These are phyloP conservation scores for Corythucha ciliata DNA, from an alignment of 2,888 invertebrate species.

Conservation along the genomic window DNA sequence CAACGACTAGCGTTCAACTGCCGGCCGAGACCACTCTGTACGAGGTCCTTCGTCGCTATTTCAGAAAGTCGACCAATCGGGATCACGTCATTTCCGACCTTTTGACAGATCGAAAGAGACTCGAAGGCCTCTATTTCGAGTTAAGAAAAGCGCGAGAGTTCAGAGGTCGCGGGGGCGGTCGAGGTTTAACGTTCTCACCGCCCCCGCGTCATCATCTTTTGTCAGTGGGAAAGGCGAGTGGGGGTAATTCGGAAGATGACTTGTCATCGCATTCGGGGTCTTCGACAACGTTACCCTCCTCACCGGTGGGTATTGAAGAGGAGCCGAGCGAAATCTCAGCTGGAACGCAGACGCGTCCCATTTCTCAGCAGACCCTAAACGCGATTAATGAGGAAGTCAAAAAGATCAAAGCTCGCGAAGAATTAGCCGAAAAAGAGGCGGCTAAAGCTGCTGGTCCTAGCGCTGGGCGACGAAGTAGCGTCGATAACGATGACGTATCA, in stretches of 20 bases:
- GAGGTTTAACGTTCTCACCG: background rate
- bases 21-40: constrained; percentile 51
- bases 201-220: constrained; percentile 9
- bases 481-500: constrained; percentile 74
- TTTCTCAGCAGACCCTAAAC: constrained; percentile 49
- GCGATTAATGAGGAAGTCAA: constrained; percentile 45
- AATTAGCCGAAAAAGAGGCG: constrained; percentile 43
- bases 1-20: constrained; percentile 35
- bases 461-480: constrained; percentile 50
- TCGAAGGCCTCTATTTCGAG: constrained; percentile 65
- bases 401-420: constrained; percentile 44
- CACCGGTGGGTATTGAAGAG: constrained; percentile 56
- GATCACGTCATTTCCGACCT: constrained; percentile 63
- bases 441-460: constrained; percentile 5
- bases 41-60: constrained; percentile 59
- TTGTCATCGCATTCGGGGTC: constrained; percentile 35
- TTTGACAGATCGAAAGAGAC: constrained; percentile 59
- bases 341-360: constrained; percentile 54
- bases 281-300: constrained; percentile 36
- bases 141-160: constrained; percentile 57
- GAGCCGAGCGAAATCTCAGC: constrained; percentile 47
- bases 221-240: constrained; percentile 29
- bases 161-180: constrained; percentile 40
- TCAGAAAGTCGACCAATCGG: constrained; percentile 54
- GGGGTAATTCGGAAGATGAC: constrained; percentile 26